A percentile compares a stretch with the other conserved stretches of the same genome.
phyloP scores from a whole-genome alignment of 2,113 vertebrate genomes.

The Mormyrus lacerda region DNA sequence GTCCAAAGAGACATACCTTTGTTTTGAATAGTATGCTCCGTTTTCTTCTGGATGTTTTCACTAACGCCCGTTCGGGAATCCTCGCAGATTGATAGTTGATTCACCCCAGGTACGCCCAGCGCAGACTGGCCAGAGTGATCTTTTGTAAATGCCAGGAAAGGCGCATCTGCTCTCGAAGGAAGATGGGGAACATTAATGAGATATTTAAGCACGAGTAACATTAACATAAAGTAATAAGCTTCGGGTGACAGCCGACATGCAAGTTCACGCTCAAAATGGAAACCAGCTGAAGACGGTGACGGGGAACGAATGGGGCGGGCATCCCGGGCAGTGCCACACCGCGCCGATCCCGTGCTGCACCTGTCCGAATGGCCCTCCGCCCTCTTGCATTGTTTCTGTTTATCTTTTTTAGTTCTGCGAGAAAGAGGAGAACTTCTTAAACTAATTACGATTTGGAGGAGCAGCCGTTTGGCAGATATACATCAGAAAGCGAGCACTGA shows the following conservation, averaged over 20 bases:
- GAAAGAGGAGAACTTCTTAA: slow-evolving; percentile 20
- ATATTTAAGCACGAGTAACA: not conserved
- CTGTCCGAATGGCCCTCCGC: not conserved
- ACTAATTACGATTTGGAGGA: slow-evolving; percentile 18
- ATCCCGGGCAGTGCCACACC: not conserved
- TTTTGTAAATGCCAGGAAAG: not conserved
- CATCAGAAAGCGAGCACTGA: slow-evolving; percentile 13
- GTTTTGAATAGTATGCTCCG: not conserved
- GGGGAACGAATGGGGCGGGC: no score
- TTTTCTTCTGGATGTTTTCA: not conserved
- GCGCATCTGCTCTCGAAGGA: not conserved
- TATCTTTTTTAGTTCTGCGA: slow-evolving; percentile 19
- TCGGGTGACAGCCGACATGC: not conserved
- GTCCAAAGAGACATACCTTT: not conserved
- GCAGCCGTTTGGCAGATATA: slow-evolving; percentile 15
- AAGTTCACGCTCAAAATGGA: not conserved
- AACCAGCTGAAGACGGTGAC: not conserved
- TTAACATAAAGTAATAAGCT: slow-evolving; percentile 13
- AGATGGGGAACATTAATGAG: slow-evolving; percentile 3
- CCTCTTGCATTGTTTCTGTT: slow-evolving; percentile 7
- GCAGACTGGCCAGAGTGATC: not conserved
- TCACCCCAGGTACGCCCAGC: not conserved
- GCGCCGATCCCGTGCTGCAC: not conserved
- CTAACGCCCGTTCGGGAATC: not conserved
- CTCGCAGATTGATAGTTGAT: not conserved